Evolutionary conservation across 2,113 vertebrate species (phyloP).

Genomic region (Clarias macrocephalus): DNA sequence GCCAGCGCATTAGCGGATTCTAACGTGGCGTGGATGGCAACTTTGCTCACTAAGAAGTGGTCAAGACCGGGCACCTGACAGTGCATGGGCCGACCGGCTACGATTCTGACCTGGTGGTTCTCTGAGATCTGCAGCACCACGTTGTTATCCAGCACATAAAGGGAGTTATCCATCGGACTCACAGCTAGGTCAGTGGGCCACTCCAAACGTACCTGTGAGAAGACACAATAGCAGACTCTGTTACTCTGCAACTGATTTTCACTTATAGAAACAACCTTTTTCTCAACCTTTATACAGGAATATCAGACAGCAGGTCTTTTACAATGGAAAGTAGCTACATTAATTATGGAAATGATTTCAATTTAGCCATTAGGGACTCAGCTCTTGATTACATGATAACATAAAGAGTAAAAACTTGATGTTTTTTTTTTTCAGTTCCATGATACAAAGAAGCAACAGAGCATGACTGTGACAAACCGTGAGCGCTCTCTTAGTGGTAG

Average conservation of each 20-base stretch:
- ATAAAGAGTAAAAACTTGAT: not conserved
- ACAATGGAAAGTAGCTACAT: not conserved
- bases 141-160: slow-evolving; percentile 94
- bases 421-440: not conserved
- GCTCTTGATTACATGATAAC: not conserved
- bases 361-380: not conserved
- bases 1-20: slow-evolving; percentile 91
- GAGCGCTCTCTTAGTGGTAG: slow-evolving; percentile 56
- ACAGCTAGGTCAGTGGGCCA: slow-evolving; percentile 96
- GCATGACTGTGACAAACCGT: slow-evolving; percentile 50
- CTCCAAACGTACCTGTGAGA: slow-evolving; percentile 87
- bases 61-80: slow-evolving; percentile 97
- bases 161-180: slow-evolving; percentile 95
- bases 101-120: slow-evolving; percentile 95
- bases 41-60: slow-evolving; percentile 93
- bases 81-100: slow-evolving; percentile 95
- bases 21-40: slow-evolving; percentile 90
- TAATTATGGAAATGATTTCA: not conserved
- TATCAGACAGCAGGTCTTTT: not conserved
- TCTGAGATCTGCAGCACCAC: slow-evolving; percentile 96
- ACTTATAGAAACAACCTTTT: not conserved
- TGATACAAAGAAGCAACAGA: slow-evolving; percentile 36
- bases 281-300: not conserved
- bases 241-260: not conserved
- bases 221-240: slow-evolving; percentile 9